Conservation (phyloP, 2,888 invertebrate genomes). For the Cantharis rufa region DNA sequence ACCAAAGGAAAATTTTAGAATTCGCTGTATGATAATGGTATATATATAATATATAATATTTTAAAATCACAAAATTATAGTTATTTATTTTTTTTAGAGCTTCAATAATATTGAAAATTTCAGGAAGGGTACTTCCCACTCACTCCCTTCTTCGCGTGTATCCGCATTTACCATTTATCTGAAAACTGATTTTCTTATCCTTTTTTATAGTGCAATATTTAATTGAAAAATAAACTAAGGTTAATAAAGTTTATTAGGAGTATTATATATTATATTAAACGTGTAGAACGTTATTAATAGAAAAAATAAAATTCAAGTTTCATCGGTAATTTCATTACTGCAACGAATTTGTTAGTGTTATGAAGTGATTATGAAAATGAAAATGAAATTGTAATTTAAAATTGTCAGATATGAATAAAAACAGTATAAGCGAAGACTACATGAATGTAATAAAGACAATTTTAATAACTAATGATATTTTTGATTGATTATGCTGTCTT, state of each 20-base stretch:
- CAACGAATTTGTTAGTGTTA: not conserved
- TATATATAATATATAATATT: too few relatives aligned
- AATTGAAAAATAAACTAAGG: not conserved
- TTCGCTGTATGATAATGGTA: too few relatives aligned
- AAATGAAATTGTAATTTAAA: not conserved
- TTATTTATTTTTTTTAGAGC: too few relatives aligned
- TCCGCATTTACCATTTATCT: not conserved
- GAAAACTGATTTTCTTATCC: too few relatives aligned
- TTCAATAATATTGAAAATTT: too few relatives aligned
- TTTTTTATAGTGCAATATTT: too few relatives aligned
- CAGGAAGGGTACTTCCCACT: too few relatives aligned
- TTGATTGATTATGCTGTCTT: constrained; percentile 4
- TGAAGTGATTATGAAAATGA: not conserved
- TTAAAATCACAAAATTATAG: too few relatives aligned
- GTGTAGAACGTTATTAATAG: not conserved
- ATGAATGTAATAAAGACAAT: constrained; percentile 2
- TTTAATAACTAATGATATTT: constrained; percentile 2
- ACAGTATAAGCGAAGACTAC: not conserved
- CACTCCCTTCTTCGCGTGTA: too few relatives aligned
- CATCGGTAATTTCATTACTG: not conserved
- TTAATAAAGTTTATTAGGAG: not conserved
- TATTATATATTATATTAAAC: not conserved
- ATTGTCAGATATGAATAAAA: not conserved
- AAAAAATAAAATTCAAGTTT: not conserved
- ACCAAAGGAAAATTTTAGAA: too few relatives aligned